Evolutionary conservation across 2,113 vertebrate species (phyloP), one percentile per base, ranked within the genome.

Genomic region (Oxyura jamaicensis): DNA sequence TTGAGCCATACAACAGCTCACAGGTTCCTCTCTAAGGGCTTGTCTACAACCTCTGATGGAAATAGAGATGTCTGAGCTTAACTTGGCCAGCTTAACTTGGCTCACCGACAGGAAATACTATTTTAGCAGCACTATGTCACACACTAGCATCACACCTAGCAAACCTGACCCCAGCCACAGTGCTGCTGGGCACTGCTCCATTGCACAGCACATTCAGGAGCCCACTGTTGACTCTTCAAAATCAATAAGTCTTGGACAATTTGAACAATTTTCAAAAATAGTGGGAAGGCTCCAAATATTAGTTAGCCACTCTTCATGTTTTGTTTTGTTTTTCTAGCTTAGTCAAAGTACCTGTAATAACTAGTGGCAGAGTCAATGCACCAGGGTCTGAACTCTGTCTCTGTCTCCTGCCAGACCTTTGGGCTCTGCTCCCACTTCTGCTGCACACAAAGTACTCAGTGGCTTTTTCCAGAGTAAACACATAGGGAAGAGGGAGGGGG

Each of bases 291-390:
- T 77, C 14, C 76, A 73, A 31, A 15, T 55, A 63, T 21, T 65
- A 78, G 23, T 36, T 66, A 75, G 31, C 3, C 2, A 1, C 13
- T 62, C 65, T 33, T 65, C 46, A 28, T 12, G 1, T 1, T 22
- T 55, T 87, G 6, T 65, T 65, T 39, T 41, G 13, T n/a, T 66
- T 72, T 63, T 22, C 14, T 67, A 22, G 85, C 82, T 81, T 71
- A 56, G 50, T 33, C 31, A 18, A 39, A 7, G 6, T 42, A 35
- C 0, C 0, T 19, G 20, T 59, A 59, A 22, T 31, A 67, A 41
- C 6, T 20, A 9, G 25, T 1, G 1, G 21, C 41, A 66, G 76
- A 68, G 19, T 65, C 76, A 48, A 21, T 66, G 15, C 36, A 9
- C 1, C 8, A 53, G 12, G 3, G 14, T 67, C 69, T 93, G 65